Conservation (phyloP, 1,140 invertebrate species). For the Schlechtendalia chinensis region DNA sequence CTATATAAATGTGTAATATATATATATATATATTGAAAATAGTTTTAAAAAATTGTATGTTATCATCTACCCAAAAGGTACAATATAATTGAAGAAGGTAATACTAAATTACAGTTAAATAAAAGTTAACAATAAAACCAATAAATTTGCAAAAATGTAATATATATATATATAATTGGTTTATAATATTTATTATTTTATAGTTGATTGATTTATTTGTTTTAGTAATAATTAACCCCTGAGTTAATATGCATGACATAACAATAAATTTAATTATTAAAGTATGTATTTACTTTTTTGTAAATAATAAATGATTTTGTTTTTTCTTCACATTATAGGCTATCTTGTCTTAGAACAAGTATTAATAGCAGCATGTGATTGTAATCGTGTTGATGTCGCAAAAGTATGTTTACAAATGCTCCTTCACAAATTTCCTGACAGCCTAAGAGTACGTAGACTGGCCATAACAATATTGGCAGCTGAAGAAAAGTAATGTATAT, state of each 20-base stretch:
- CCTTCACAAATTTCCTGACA: constrained; percentile 83
- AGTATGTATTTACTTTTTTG: not conserved
- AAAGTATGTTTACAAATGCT: constrained; percentile 76
- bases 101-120: too few species aligned
- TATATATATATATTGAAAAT: too few species aligned
- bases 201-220: too few species aligned
- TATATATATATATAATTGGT: too few species aligned
- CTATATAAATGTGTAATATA: too few species aligned
- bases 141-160: too few species aligned
- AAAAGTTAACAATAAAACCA: too few species aligned
- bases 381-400: constrained; percentile 73
- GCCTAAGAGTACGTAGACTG: constrained; percentile 81
- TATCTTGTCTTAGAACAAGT: constrained; percentile 91
- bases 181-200: too few species aligned
- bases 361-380: constrained; percentile 87
- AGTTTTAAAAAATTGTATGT: too few species aligned
- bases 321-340: constrained; percentile 60
- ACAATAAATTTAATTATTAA: not conserved
- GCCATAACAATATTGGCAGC: constrained; percentile 86
- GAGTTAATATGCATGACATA: not conserved
- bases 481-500: constrained; percentile 69
- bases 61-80: too few species aligned
- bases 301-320: not conserved
- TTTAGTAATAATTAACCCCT: not conserved
- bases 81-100: too few species aligned